These are phyloP conservation scores for Drosophila arawakana DNA, from an alignment of 1,140 invertebrate genomes.

Conservation along the genomic window DNA sequence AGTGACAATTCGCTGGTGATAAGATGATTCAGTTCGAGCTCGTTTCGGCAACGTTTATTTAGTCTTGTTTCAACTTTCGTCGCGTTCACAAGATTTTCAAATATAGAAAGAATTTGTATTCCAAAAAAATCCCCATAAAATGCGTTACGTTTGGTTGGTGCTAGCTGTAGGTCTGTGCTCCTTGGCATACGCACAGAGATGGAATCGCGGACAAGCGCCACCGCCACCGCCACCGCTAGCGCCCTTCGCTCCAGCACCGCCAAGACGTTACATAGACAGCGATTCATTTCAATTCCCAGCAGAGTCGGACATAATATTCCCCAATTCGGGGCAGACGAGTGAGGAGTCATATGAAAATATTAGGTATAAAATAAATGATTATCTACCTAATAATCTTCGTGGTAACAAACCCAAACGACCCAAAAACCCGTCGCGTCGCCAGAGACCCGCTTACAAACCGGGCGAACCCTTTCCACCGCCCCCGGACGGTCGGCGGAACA, in stretches of 20 bases:
- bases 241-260: neutral
- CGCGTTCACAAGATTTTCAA: conserved; percentile 25
- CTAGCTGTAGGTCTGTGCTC: conserved; percentile 30
- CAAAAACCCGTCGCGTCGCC: conserved; percentile 13
- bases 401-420: conserved; percentile 26
- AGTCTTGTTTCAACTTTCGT: conserved; percentile 57
- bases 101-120: neutral
- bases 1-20: conserved; percentile 41
- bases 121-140: neutral
- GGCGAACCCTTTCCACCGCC: conserved; percentile 70
- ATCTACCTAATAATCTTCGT: conserved; percentile 13
- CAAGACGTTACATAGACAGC: neutral
- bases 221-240: neutral
- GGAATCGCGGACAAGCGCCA: neutral
- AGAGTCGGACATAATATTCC: conserved; percentile 58
- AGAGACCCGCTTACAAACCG: conserved; percentile 19
- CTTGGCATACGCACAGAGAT: conserved; percentile 1
- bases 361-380: conserved; percentile 56
- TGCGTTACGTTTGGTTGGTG: conserved; percentile 25
- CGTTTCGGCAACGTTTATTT: conserved; percentile 15
- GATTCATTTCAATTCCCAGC: conserved; percentile 44
- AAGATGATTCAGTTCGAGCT: conserved; percentile 42
- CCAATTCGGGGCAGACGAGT: conserved; percentile 1
- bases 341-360: neutral
- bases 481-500: conserved; percentile 34